A percentile compares a stretch with the other conserved stretches of the same genome.
phyloP scores from a whole-genome alignment of 2,888 invertebrate species.

The Iselma pallidipennis region DNA sequence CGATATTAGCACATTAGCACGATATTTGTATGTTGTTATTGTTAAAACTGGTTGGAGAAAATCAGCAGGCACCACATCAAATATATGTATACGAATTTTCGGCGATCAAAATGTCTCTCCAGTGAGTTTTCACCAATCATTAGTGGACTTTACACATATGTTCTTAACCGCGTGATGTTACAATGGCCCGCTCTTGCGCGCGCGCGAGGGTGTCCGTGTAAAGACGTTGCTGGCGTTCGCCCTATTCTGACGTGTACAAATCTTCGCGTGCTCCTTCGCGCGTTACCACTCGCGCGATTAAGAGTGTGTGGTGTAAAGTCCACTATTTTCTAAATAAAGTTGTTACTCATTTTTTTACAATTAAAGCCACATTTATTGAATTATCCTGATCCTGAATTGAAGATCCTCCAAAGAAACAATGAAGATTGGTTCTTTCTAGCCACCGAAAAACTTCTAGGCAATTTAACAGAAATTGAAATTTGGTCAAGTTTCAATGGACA shows the following conservation, averaged over 20 bases:
- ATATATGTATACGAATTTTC: conserved; percentile 34
- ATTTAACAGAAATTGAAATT: conserved; percentile 35
- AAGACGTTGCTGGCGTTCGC: too few relatives aligned
- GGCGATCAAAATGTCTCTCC: conserved; percentile 22
- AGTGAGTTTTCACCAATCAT: background rate
- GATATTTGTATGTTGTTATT: conserved; percentile 33
- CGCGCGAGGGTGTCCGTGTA: too few relatives aligned
- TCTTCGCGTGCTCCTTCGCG: too few relatives aligned
- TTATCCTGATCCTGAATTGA: conserved; percentile 42
- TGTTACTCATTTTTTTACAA: too few relatives aligned
- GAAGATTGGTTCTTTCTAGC: conserved; percentile 44
- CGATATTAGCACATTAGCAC: conserved; percentile 1
- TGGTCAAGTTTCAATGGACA: conserved; percentile 42
- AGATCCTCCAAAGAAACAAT: conserved; percentile 35
- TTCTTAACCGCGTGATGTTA: too few relatives aligned
- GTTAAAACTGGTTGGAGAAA: conserved; percentile 35
- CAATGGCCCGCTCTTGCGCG: too few relatives aligned
- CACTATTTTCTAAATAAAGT: too few relatives aligned
- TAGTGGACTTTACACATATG: background rate
- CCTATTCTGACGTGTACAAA: too few relatives aligned
- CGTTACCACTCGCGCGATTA: too few relatives aligned
- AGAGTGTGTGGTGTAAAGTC: too few relatives aligned
- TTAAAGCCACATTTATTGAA: conserved; percentile 43
- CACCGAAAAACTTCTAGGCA: conserved; percentile 36
- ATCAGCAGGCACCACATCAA: conserved; percentile 39